phyloP scores from a whole-genome alignment of 2,113 vertebrate genomes.

The Ptilorrhoa leucosticta region DNA sequence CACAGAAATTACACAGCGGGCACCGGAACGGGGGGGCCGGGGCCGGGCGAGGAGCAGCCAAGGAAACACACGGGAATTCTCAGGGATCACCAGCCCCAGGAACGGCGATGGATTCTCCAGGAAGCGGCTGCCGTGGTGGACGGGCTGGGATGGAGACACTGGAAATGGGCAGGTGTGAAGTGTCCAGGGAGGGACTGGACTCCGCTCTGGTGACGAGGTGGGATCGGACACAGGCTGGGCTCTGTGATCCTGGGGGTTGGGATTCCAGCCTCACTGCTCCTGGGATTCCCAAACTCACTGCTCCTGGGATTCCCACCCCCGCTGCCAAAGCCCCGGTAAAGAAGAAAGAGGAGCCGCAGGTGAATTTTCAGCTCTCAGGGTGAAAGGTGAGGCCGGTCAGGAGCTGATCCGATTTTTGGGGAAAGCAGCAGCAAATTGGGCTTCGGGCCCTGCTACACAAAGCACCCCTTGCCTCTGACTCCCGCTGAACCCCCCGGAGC shows the following conservation, averaged over 20 bases:
- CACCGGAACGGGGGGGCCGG: background rate
- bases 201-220: no score
- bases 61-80: background rate
- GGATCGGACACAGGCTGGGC: background rate
- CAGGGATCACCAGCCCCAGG: background rate
- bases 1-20: background rate
- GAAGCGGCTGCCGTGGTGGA: background rate
- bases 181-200: background rate
- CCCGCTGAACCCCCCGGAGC: background rate
- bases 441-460: background rate
- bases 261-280: background rate
- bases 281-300: no score
- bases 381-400: rapidly evolving
- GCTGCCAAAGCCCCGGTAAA: background rate
- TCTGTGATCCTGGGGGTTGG: no score
- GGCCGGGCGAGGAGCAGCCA: background rate
- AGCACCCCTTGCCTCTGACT: background rate
- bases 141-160: no score
- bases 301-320: no score
- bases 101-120: rapidly evolving
- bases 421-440: background rate
- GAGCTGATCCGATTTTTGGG: background rate
- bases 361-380: background rate
- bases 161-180: no score
- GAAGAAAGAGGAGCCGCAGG: background rate